Evolutionary conservation across 37 sponge, comb jelly and placozoan genomes (phyloP).

Genomic region (Hexactinellida sp.): DNA sequence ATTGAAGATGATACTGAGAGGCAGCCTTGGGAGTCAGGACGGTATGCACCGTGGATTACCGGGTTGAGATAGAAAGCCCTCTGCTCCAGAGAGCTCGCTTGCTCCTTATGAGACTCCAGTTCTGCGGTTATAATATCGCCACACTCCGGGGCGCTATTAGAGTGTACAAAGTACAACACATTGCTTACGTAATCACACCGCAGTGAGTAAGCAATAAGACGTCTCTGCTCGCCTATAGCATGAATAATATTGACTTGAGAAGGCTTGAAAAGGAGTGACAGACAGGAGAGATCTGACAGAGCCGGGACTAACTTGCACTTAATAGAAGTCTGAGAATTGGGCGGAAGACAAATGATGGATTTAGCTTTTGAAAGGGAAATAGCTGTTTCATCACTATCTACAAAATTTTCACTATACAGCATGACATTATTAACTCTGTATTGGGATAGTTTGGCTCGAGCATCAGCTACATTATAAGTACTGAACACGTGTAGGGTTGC

Average conservation of each 20-base stretch:
- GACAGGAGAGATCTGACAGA: background rate
- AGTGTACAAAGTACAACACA: background rate
- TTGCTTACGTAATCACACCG: background rate
- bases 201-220: background rate
- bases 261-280: background rate
- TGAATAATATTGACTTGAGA: background rate
- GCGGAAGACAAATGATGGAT: background rate
- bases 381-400: background rate
- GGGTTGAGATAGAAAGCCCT: background rate
- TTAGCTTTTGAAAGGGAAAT: background rate
- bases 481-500: background rate
- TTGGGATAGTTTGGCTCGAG: background rate
- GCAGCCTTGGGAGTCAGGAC: background rate
- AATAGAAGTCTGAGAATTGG: background rate
- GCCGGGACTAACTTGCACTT: background rate
- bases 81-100: background rate
- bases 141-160: background rate
- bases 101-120: background rate
- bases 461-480: background rate
- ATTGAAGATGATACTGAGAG: background rate
- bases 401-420: background rate
- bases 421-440: background rate
- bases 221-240: background rate
- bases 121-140: background rate
- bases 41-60: background rate